Evolutionary conservation across 2,888 invertebrate species (phyloP).

Genomic region (Blomia tropicalis): DNA sequence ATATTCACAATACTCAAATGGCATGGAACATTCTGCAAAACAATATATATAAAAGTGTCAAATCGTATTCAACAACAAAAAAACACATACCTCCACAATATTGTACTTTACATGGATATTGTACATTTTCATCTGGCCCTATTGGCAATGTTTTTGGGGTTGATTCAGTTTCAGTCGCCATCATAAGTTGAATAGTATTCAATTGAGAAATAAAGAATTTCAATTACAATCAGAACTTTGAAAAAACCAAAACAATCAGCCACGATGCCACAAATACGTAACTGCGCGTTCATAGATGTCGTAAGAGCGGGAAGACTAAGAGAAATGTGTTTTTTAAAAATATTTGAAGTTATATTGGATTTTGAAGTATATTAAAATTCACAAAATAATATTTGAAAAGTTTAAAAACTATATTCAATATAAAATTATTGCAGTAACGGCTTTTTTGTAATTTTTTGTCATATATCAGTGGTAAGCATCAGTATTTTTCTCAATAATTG

Average conservation of each 20-base stretch:
- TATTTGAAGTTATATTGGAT: background rate
- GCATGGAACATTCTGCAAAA: conserved; percentile 30
- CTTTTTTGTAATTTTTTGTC: no score
- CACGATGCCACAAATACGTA: background rate
- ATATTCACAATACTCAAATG: conserved; percentile 77
- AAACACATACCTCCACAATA: conserved; percentile 54
- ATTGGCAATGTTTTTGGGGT: conserved; percentile 26
- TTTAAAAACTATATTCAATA: no score
- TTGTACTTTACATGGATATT: conserved; percentile 63
- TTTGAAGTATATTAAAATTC: background rate
- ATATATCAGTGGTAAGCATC: no score
- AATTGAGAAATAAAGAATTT: no score
- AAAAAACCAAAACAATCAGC: background rate
- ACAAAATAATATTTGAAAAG: background rate
- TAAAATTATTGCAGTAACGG: no score
- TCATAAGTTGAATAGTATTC: no score
- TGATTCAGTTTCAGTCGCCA: background rate
- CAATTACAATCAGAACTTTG: background rate
- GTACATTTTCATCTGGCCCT: conserved; percentile 50
- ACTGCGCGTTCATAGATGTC: background rate
- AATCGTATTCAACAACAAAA: background rate
- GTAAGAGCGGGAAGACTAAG: background rate
- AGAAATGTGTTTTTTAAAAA: background rate
- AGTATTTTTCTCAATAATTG: no score
- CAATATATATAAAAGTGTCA: conserved; percentile 29